Base-by-base conservation (phyloP, 2,113 vertebrate species). In the Rhodinocichla rosea region DNA sequence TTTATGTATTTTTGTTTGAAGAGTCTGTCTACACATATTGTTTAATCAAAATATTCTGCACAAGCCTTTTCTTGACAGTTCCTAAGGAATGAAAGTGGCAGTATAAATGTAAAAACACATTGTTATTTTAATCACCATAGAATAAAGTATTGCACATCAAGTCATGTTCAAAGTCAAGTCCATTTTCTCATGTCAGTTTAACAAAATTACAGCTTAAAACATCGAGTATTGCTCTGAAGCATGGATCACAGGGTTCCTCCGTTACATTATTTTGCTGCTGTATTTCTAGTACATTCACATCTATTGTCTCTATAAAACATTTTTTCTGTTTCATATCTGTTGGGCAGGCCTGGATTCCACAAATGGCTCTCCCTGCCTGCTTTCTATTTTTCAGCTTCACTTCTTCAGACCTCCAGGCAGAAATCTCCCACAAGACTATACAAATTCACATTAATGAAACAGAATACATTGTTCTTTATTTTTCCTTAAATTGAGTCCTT, bases 291-390 rank as follows among this genome's bases (percentile, higher is more conserved):
- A 22, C 7, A 12, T 55, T 24, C 6, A 82, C 26, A 64, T 21
- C 28, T 75, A 44, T 33, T 47, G 6, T 55, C 6, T 45, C 12
- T 59, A 42, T 26, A 55, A 88, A 74, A 45, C 1, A 20, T 13
- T 24, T 44, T 74, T 85, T 40, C 16, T 64, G 7, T 50, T 73
- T 78, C 37, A 23, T 22, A 32, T 22, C 17, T 67, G 4, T 57
- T 75, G 33, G 4, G 4, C 19, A 82, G 32, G 14, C 23, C 32
- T 63, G 13, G 26, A 55, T 75, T 64, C 56, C 28, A n/a, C 11
- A 47, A 57, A 50, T 0, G 0, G 3, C 49, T 87, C 10, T 45
- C 10, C 50, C 42, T 84, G 4, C 8, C 15, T 75, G 12, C 20
- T 68, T 74, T 33, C 2, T 37, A 3, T 52, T 83, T 68, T 35